Base-by-base conservation (phyloP, 2,888 invertebrate species). In the Onthophagus sagittarius region DNA sequence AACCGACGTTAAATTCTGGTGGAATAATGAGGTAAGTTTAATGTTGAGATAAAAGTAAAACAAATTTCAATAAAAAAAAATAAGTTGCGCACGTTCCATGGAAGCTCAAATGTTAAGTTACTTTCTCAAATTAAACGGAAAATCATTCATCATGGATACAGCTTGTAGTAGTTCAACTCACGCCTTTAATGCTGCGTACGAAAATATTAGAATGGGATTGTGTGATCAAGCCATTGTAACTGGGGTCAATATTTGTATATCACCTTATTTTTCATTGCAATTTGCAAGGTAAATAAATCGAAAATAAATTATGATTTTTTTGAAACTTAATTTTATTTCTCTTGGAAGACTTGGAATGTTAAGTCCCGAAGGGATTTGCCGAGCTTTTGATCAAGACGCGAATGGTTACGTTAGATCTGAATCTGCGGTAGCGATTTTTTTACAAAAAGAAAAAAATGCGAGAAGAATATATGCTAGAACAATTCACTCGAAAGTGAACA, bases 161-260 rank as follows among this genome's bases (percentile, higher is more conserved):
- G 98, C 98, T 0, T 98, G 98, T 84, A 96, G 96, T n/a, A 97
- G 97, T 73, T 94, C 96, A 6, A 88, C 97, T 77, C 91, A 94
- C 79, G 97, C 97, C 0, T 77, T 98, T 73, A 95, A 97, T 80
- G 92, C 92, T 77, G 95, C 94, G 11, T 94, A 92, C 83, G 88
- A 89, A 70, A 90, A 93, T 0, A 90, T 96, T 69, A 87, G 93
- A 62, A 90, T 90, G 77, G 96, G 95, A 0, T 90, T 92, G 76
- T 96, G 96, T 81, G 97, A 98, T 76, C 89, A 92, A 0, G 98
- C 97, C 0, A 90, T 98, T 72, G 95, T 98, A 1, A 96, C 94
- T 2, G 97, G 96, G 0, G 89, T 93, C n/a, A 96, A 95, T 83
- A 85, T 98, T 23, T 93, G 94, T 79, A 87, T 97, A 0, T 95